A percentile compares a stretch with the other conserved stretches of the same genome.
Conservation (phyloP, 2,888 invertebrate genomes). For the Coenonympha glycerion region DNA sequence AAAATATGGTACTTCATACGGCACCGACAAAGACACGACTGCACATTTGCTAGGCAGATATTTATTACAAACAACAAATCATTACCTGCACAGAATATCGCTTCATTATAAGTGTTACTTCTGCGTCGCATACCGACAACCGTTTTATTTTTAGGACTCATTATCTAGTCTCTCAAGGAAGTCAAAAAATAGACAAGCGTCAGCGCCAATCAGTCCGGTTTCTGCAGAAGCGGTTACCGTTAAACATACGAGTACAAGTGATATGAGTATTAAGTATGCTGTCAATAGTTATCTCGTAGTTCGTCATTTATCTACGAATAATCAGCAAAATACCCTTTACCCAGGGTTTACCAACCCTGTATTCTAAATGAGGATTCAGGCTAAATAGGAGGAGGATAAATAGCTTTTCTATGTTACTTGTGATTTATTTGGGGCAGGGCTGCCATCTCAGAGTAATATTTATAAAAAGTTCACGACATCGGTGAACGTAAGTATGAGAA, state of each 20-base stretch:
- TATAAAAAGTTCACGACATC: not conserved
- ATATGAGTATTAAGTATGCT: conserved; percentile 47
- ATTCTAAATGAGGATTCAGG: too few species aligned
- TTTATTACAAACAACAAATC: too few species aligned
- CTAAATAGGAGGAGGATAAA: too few species aligned
- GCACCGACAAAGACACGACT: too few species aligned
- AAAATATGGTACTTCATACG: too few species aligned
- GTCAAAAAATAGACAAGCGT: not conserved
- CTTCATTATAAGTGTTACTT: too few species aligned
- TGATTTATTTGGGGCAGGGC: conserved; percentile 1
- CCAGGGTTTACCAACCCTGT: not conserved
- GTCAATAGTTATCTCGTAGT: conserved; percentile 64
- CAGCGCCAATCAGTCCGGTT: conserved; percentile 34
- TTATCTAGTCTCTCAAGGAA: not conserved
- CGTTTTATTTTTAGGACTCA: not conserved
- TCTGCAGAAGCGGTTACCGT: conserved; percentile 46
- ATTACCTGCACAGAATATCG: too few species aligned
- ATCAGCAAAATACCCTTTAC: conserved; percentile 19
- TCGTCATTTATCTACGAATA: conserved; percentile 54
- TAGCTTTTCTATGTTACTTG: conserved; percentile 17
- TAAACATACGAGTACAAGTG: conserved; percentile 52
- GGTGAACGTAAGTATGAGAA: too few species aligned
- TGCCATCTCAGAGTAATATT: not conserved
- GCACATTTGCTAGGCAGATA: too few species aligned
- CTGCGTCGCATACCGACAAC: too few species aligned